Evolutionary conservation across 2,888 invertebrate species (phyloP).

Genomic region (Machimus atricapillus): DNA sequence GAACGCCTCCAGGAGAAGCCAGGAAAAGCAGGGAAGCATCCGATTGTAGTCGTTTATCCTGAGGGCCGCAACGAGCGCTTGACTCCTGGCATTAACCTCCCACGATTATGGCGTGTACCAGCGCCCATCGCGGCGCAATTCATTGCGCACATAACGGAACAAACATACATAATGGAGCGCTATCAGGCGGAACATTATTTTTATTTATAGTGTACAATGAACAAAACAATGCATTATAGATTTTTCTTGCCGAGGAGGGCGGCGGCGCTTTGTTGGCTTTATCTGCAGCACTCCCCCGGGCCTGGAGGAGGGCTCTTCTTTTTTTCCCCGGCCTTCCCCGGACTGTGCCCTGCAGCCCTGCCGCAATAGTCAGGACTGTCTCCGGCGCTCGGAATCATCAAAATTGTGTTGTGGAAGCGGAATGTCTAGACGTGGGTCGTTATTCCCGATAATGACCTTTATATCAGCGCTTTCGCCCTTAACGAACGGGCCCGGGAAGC

Average conservation of each 20-base stretch:
- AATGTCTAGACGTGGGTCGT: slow-evolving; percentile 37
- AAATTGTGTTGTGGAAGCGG: slow-evolving; percentile 29
- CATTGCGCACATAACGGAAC: slow-evolving; percentile 37
- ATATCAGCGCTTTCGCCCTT: slow-evolving; percentile 28
- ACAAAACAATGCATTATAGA: slow-evolving; percentile 41
- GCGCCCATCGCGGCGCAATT: slow-evolving; percentile 18
- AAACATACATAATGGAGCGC: slow-evolving; percentile 34
- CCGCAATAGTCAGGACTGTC: neutral
- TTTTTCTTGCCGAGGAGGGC: slow-evolving; percentile 8
- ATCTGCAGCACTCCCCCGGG: neutral
- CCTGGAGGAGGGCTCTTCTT: neutral
- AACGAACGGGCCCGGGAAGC: neutral
- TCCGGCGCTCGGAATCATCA: neutral
- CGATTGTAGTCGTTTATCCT: slow-evolving; percentile 14
- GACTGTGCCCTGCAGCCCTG: slow-evolving; percentile 5
- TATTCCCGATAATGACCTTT: slow-evolving; percentile 38
- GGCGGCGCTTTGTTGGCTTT: slow-evolving; percentile 14
- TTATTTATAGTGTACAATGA: slow-evolving; percentile 37
- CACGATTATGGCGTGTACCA: slow-evolving; percentile 29
- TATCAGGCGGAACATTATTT: slow-evolving; percentile 32
- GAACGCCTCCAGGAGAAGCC: slow-evolving; percentile 11
- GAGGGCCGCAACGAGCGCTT: slow-evolving; percentile 27
- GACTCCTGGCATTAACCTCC: slow-evolving; percentile 33
- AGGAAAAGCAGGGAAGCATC: neutral
- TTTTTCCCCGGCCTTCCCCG: neutral